phyloP scores from a whole-genome alignment of 2,888 invertebrate species.

The Drosophila aldrichi region DNA sequence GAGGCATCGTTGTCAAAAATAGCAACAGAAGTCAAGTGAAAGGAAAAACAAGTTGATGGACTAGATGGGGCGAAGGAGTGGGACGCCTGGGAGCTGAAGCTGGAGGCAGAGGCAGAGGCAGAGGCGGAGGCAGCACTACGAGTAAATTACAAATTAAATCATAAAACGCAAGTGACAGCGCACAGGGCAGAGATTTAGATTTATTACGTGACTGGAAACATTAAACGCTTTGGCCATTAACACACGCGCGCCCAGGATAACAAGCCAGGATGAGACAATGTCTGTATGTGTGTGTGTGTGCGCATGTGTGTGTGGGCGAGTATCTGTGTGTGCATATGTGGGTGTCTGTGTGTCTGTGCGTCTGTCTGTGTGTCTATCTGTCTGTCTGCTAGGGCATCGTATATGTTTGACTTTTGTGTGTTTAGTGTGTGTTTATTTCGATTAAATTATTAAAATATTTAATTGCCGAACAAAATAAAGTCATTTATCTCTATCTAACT shows the following conservation, averaged over 20 bases:
- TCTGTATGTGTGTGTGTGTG: not conserved
- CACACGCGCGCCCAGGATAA: conserved; percentile 59
- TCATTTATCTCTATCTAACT: not conserved
- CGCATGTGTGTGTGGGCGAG: too few relatives aligned
- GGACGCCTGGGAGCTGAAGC: not conserved
- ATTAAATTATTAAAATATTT: conserved; percentile 29
- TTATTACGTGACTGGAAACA: conserved; percentile 80
- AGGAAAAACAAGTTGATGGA: conserved; percentile 44
- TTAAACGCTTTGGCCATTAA: conserved; percentile 79
- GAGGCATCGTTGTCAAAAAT: conserved; percentile 73
- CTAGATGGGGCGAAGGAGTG: not conserved
- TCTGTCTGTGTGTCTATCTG: not conserved
- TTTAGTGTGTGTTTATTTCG: conserved; percentile 20
- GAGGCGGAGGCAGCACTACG: conserved; percentile 47
- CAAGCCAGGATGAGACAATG: not conserved
- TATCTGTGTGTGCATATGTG: not conserved
- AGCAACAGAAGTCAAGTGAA: conserved; percentile 72
- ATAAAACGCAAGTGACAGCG: conserved; percentile 81
- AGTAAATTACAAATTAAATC: conserved; percentile 81
- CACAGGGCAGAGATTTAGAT: conserved; percentile 79
- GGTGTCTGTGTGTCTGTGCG: not conserved
- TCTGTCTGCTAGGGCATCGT: not conserved
- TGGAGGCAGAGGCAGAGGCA: not conserved
- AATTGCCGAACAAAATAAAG: conserved; percentile 15
- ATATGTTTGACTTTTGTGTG: conserved; percentile 12